Conservation (phyloP, 2,113 vertebrate species). For the Ancistrus triradiatus region DNA sequence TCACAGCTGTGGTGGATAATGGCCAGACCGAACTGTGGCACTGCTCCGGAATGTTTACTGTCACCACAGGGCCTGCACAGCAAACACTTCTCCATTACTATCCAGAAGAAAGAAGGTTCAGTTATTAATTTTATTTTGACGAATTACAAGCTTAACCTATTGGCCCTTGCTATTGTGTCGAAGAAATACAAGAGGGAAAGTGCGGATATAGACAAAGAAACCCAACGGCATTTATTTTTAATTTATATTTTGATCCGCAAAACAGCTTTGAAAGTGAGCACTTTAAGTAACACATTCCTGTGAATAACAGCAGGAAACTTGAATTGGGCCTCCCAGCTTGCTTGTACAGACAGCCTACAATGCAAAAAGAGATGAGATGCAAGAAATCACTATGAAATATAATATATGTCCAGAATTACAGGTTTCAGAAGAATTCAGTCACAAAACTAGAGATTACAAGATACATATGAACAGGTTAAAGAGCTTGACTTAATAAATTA, state of each 20-base stretch:
- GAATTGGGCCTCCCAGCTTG: slow-evolving; percentile 49
- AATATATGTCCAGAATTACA: too few species aligned
- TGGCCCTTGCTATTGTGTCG: slow-evolving; percentile 46
- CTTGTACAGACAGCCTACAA: slow-evolving; percentile 30
- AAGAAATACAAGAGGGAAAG: slow-evolving; percentile 29
- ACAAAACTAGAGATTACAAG: not conserved
- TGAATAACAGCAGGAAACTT: slow-evolving; percentile 62
- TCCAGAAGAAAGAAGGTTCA: slow-evolving; percentile 64
- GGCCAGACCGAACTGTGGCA: slow-evolving; percentile 70
- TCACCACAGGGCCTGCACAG: slow-evolving; percentile 79
- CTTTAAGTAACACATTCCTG: slow-evolving; percentile 63
- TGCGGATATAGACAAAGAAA: slow-evolving; percentile 33
- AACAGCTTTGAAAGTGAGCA: slow-evolving; percentile 58
- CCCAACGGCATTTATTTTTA: not conserved
- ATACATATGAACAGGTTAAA: too few species aligned
- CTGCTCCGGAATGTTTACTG: slow-evolving; percentile 84
- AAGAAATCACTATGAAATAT: too few species aligned
- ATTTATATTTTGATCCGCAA: too few species aligned
- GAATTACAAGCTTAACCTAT: slow-evolving; percentile 65
- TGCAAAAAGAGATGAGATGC: too few species aligned
- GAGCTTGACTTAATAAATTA: too few species aligned
- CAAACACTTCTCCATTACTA: slow-evolving; percentile 76
- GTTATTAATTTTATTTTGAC: slow-evolving; percentile 70
- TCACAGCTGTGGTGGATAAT: slow-evolving; percentile 80
- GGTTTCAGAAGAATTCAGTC: not conserved